Evolutionary conservation across 1,140 invertebrate species (phyloP), one percentile per base, ranked within the genome.

Genomic region (Hypothenemus hampei): DNA sequence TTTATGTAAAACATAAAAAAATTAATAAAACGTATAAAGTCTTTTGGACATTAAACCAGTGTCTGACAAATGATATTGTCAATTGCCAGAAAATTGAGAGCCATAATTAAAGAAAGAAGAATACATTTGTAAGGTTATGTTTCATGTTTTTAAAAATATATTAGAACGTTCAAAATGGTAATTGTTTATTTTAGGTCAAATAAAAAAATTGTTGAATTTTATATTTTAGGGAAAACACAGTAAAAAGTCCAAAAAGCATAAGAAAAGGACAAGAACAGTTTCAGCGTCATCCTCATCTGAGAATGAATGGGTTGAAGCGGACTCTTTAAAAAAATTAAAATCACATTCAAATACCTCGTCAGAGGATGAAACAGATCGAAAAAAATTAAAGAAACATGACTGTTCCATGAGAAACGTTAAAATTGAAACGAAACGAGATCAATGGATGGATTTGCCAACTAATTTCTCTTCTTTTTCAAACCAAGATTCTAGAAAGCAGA

Each of bases 381-480:
- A 18, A 51, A 8, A 33, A 8, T 20, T 5, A 49, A 37, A 37
- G 21, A 10, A 46, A 31, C 8, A 10, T 16, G 23, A 11, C 4
- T n/a, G n/a, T n/a, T n/a, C n/a, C n/a, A n/a, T n/a, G n/a, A n/a
- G n/a, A n/a, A n/a, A n/a, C n/a, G n/a, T n/a, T n/a, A n/a, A n/a
- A n/a, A n/a, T n/a, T n/a, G 1, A 15, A 45, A 29, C 6, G 7
- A 8, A 44, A 13, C 65, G 74, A 60, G 74, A 77, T 15, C 73
- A 79, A 49, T 79, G 77, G 77, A 75, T 78, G 72, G 71, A 60
- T 36, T 51, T 78, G 11, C 62, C 69, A 7, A 62, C 63, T 47
- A 59, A 64, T 39, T 74, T 80, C 62, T 59, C 69, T 16, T 60
- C 68, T 26, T 63, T 67, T 11, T 70, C 69, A 26, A 65, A 68